phyloP scores from a whole-genome alignment of 2,888 invertebrate species.

The Hirtodrosophila cameraria region DNA sequence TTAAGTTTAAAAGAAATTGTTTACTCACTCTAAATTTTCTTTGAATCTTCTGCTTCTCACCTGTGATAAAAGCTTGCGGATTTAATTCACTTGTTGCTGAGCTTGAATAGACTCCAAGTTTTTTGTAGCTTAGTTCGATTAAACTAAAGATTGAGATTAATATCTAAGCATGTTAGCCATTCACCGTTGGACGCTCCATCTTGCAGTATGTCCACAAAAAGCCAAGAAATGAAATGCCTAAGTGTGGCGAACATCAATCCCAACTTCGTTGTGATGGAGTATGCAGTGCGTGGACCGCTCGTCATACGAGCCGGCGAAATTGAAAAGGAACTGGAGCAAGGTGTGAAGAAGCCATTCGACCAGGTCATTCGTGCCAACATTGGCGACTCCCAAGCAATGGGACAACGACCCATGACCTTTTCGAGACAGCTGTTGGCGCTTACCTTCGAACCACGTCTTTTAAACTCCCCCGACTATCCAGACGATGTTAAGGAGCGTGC shows the following conservation, averaged over 20 bases:
- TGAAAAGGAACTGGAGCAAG: conserved; percentile 94
- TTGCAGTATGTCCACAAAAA: conserved; percentile 46
- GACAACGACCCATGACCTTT: conserved; percentile 96
- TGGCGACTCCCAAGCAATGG: conserved; percentile 99
- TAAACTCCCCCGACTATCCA: conserved; percentile 90
- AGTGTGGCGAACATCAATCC: conserved; percentile 93
- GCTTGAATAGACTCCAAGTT: too few relatives aligned
- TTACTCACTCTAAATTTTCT: too few relatives aligned
- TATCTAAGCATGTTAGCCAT: conserved; percentile 65
- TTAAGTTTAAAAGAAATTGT: too few relatives aligned
- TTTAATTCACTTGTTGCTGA: too few relatives aligned
- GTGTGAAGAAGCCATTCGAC: conserved; percentile 94
- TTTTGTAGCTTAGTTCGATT: too few relatives aligned
- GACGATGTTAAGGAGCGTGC: conserved; percentile 93
- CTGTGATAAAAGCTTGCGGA: too few relatives aligned
- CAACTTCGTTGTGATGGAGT: conserved; percentile 95
- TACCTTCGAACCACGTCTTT: conserved; percentile 89
- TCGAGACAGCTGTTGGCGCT: conserved; percentile 95
- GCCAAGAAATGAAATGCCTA: conserved; percentile 63
- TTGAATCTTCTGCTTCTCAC: too few relatives aligned
- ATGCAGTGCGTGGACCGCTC: conserved; percentile 98
- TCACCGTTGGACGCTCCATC: conserved; percentile 56
- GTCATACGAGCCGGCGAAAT: conserved; percentile 96
- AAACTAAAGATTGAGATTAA: too few relatives aligned
- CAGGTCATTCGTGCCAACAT: conserved; percentile 98